phyloP scores from a whole-genome alignment of 2,888 invertebrate genomes.

The Volucella zonaria region DNA sequence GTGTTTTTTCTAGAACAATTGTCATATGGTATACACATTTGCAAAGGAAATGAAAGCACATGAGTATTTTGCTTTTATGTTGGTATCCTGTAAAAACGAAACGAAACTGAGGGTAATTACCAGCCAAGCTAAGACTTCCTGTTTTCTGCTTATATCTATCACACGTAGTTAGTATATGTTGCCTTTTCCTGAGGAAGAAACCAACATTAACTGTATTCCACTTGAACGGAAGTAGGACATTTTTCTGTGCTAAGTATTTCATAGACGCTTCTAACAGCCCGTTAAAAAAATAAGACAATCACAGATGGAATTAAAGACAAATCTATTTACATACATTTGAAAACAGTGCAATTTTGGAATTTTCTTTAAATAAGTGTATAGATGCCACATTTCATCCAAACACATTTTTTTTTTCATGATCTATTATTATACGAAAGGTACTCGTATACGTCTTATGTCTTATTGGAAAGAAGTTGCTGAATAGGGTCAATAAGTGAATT shows the following conservation, averaged over 20 bases:
- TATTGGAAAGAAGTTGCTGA: too few species aligned
- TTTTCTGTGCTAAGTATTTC: too few species aligned
- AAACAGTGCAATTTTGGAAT: too few species aligned
- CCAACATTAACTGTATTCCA: conserved; percentile 5
- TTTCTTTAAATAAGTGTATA: too few species aligned
- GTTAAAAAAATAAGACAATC: not conserved
- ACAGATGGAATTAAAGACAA: not conserved
- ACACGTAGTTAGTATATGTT: conserved; percentile 11
- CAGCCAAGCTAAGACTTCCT: conserved; percentile 25
- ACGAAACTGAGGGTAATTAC: conserved; percentile 31
- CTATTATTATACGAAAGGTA: too few species aligned
- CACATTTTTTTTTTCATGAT: too few species aligned
- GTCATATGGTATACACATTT: not conserved
- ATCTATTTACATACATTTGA: too few species aligned
- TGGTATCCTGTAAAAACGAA: conserved; percentile 19
- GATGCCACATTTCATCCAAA: too few species aligned
- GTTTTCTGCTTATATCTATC: not conserved
- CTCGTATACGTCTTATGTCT: too few species aligned
- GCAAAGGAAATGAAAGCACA: conserved; percentile 12
- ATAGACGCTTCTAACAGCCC: not conserved
- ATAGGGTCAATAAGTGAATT: too few species aligned
- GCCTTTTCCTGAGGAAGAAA: conserved; percentile 24
- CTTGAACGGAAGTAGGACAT: not conserved
- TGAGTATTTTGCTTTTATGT: not conserved
- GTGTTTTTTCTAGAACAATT: not conserved